These are phyloP conservation scores for Calliphora vomitoria DNA, from an alignment of 2,888 invertebrate species.

Conservation along the genomic window DNA sequence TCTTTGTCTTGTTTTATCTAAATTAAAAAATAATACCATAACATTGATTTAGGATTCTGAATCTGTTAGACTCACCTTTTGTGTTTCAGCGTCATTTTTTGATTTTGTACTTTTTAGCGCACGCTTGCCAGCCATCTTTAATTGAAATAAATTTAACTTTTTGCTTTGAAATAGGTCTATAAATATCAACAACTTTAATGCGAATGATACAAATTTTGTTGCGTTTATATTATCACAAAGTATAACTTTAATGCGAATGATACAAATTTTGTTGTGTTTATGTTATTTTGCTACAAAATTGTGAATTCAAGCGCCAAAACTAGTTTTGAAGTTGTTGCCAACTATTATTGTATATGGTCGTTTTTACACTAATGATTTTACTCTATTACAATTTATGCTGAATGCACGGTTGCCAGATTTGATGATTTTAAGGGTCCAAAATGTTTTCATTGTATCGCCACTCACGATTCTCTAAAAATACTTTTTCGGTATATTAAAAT, in stretches of 20 bases:
- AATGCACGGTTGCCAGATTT: neutral
- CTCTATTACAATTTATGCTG: neutral
- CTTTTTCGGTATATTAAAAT: too few species aligned
- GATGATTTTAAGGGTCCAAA: too few species aligned
- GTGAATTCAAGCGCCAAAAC: conserved; percentile 39
- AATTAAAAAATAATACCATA: neutral
- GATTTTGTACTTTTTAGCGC: conserved; percentile 1
- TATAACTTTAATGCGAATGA: neutral
- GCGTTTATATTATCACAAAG: neutral
- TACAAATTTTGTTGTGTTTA: neutral
- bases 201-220: neutral
- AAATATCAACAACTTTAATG: neutral
- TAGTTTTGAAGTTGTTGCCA: conserved; percentile 24
- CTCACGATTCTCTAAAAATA: too few species aligned
- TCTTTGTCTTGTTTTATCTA: conserved; percentile 60
- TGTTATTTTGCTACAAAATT: neutral
- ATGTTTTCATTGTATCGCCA: too few species aligned
- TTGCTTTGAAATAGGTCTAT: neutral
- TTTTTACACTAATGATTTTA: conserved; percentile 32
- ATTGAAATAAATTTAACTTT: conserved; percentile 18
- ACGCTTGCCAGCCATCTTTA: conserved; percentile 33
- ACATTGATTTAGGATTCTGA: neutral
- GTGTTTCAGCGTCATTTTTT: neutral
- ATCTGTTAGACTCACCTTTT: conserved; percentile 23
- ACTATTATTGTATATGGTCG: conserved; percentile 49